A percentile compares a stretch with the other conserved stretches of the same genome.
Evolutionary conservation across 2,888 invertebrate species (phyloP).

Genomic region (Nematopogon swammerdamellus): DNA sequence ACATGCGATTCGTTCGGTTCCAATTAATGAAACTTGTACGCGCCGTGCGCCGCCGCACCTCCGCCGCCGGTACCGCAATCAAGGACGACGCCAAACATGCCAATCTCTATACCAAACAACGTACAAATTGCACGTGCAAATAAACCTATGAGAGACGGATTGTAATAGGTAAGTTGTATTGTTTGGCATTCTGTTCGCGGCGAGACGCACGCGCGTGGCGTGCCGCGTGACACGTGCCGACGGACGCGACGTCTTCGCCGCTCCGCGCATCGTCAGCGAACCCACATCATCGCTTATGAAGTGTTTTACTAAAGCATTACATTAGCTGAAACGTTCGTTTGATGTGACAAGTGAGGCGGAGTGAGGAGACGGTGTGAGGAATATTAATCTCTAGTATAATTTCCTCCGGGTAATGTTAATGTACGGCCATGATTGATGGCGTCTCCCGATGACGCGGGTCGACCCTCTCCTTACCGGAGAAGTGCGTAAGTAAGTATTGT

Average conservation of each 20-base stretch:
- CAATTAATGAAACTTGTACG: background rate
- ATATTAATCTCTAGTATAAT: constrained; percentile 41
- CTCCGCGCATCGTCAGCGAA: too few species aligned
- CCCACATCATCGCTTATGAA: background rate
- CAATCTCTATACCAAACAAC: background rate
- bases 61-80: too few species aligned
- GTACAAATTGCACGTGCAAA: too few species aligned
- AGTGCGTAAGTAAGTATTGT: background rate
- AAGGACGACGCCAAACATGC: background rate
- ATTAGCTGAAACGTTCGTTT: background rate
- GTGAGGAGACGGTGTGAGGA: background rate
- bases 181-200: too few species aligned
- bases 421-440: background rate
- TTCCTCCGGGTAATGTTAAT: constrained; percentile 17
- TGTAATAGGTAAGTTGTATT: too few species aligned
- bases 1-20: background rate
- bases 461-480: background rate
- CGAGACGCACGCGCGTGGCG: too few species aligned
- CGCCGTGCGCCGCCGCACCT: too few species aligned
- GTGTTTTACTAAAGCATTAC: background rate
- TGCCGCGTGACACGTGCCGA: too few species aligned
- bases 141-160: too few species aligned
- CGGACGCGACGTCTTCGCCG: too few species aligned
- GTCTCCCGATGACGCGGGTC: background rate
- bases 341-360: background rate